Evolutionary conservation across 2,888 invertebrate species (phyloP), one percentile per base, ranked within the genome.

Genomic region (Papilio elwesi): DNA sequence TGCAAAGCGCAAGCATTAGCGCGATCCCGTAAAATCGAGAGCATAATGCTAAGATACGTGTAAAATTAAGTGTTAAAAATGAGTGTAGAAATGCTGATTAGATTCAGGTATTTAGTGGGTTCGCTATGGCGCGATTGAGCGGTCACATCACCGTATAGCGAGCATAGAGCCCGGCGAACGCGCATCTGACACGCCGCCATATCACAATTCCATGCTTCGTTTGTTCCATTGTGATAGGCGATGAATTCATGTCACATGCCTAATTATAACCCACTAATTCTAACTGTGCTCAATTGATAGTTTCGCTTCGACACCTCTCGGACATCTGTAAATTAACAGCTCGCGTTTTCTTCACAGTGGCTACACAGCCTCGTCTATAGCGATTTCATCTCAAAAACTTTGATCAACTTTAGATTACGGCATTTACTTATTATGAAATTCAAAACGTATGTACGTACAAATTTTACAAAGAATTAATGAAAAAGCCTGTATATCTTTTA

Each of bases 61-160:
- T 91, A 90, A 92, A 93, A 93, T 92, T 89, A 91, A 91, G 90
- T 93, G 93, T 93, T 93, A 90, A 92, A 92, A 93, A 93, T 93
- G 83, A 91, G 93, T 93, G 92, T 93, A 92, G 89, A 87, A 93
- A 93, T 93, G 92, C 84, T 93, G 93, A 93, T 93, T 93, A 91
- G 93, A 87, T 89, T 78, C 93, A 93, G 93, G 93, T 93, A 91
- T 93, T 92, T 93, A 92, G 90, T 84, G 82, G 85, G 76, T 81
- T 81, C 82, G 84, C 80, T 78, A 78, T 77, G 77, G 82, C 79
- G 76, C 85, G 89, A 91, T 91, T 87, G 89, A 91, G 91, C 82
- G 87, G 90, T 91, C 90, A 91, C 90, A 91, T 90, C 90, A 86
- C 82, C 73, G 76, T 81, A 38, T 38, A 36, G 57, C 57, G 57